Conservation (phyloP, 2,797 vertebrate genomes). For the Parotocinclus haroldoi region DNA sequence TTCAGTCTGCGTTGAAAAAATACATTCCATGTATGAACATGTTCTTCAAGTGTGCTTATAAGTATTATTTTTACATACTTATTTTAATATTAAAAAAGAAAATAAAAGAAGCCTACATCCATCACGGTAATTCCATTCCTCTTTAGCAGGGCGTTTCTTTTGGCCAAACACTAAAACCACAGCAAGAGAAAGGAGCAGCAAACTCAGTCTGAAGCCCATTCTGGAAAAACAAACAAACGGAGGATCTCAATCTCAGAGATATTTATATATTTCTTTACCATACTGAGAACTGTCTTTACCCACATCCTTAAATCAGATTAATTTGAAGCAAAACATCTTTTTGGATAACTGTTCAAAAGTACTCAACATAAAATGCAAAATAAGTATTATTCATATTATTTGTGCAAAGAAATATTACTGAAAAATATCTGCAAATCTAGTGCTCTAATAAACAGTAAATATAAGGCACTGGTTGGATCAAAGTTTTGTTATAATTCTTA, state of each 20-base stretch:
- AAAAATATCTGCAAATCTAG: background rate
- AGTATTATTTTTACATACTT: too few species aligned
- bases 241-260: background rate
- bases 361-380: background rate
- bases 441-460: too few species aligned
- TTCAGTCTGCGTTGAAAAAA: too few species aligned
- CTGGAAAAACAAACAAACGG: constrained; percentile 22
- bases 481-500: background rate
- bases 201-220: constrained; percentile 63
- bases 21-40: too few species aligned
- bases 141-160: constrained; percentile 52
- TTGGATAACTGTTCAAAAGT: too few species aligned
- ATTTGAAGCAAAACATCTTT: background rate
- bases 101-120: constrained; percentile 63
- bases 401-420: background rate
- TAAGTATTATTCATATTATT: background rate
- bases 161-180: constrained; percentile 60
- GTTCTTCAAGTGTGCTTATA: too few species aligned
- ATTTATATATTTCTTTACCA: constrained; percentile 5
- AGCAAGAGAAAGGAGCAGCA: constrained; percentile 57
- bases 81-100: too few species aligned
- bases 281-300: background rate
- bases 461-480: background rate
- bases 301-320: constrained; percentile 1
- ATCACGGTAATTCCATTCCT: constrained; percentile 75